phyloP scores from a whole-genome alignment of 92 coral and sea anemone genomes.

The Virgularia gustaviana region DNA sequence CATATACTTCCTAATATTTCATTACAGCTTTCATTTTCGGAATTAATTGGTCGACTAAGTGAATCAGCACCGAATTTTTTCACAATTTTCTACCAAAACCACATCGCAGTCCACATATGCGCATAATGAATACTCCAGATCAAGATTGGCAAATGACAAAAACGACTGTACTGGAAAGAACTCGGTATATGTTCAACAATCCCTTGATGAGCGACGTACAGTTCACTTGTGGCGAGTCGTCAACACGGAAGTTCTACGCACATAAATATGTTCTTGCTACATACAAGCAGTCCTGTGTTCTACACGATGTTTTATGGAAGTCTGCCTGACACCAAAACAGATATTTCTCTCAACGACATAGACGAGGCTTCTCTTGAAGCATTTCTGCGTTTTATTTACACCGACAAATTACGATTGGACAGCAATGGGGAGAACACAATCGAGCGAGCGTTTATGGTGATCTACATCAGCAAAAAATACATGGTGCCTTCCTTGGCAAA shows the following conservation, averaged over 20 bases:
- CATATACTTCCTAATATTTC: too few relatives aligned
- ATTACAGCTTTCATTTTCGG: too few relatives aligned
- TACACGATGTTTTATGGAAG: conserved; percentile 71
- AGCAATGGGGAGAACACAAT: too few relatives aligned
- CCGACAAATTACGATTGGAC: too few relatives aligned
- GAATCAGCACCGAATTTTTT: too few relatives aligned
- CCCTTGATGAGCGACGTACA: conserved; percentile 15
- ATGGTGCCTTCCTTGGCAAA: conserved; percentile 60
- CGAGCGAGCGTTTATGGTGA: conserved; percentile 51
- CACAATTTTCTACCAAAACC: too few relatives aligned
- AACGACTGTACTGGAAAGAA: conserved; percentile 49
- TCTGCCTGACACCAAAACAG: conserved; percentile 50
- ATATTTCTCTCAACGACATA: conserved; percentile 57
- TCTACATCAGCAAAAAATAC: conserved; percentile 71
- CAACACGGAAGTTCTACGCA: conserved; percentile 36
- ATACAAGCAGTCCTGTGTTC: conserved; percentile 65
- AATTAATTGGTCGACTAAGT: too few relatives aligned
- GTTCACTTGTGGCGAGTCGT: conserved; percentile 17
- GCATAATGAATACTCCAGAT: conserved; percentile 60
- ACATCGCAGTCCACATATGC: too few relatives aligned
- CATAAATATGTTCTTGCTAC: conserved; percentile 65
- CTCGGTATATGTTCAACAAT: conserved; percentile 28
- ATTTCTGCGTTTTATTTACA: conserved; percentile 64
- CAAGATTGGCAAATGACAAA: conserved; percentile 48
- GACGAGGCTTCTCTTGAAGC: conserved; percentile 61